These are phyloP conservation scores for Drosophila mettleri DNA, from an alignment of 2,888 invertebrate genomes.

Conservation along the genomic window DNA sequence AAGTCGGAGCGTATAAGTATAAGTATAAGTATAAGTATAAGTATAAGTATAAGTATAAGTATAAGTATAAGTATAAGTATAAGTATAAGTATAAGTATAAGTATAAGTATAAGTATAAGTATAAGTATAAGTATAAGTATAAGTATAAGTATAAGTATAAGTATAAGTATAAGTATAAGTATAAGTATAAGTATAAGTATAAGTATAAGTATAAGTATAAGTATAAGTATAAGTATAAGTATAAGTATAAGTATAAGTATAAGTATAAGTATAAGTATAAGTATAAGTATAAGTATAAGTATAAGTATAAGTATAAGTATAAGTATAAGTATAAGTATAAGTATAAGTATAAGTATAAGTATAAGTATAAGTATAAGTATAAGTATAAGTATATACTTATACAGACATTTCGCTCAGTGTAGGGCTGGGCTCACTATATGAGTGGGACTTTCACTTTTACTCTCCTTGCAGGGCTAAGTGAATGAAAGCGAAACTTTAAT, in stretches of 20 bases:
- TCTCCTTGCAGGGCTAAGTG: constrained; percentile 44
- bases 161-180: not conserved
- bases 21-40: constrained; percentile 9
- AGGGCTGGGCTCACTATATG: constrained; percentile 4
- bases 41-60: constrained; percentile 5
- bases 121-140: constrained; percentile 5
- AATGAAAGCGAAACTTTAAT: constrained; percentile 75
- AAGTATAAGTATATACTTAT: not conserved
- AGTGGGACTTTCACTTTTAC: constrained; percentile 10
- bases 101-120: constrained; percentile 4
- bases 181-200: constrained; percentile 3
- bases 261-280: constrained; percentile 4
- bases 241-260: constrained; percentile 5
- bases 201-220: constrained; percentile 3
- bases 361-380: constrained; percentile 1
- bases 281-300: not conserved
- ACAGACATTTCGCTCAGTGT: constrained; percentile 9
- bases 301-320: constrained; percentile 2
- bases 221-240: constrained; percentile 5
- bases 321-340: constrained; percentile 1
- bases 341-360: not conserved
- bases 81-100: constrained; percentile 7
- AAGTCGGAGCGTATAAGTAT: not conserved
- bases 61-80: not conserved
- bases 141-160: constrained; percentile 1